Base-by-base conservation (phyloP, 2,113 vertebrate genomes). In the Phoxinus phoxinus region DNA sequence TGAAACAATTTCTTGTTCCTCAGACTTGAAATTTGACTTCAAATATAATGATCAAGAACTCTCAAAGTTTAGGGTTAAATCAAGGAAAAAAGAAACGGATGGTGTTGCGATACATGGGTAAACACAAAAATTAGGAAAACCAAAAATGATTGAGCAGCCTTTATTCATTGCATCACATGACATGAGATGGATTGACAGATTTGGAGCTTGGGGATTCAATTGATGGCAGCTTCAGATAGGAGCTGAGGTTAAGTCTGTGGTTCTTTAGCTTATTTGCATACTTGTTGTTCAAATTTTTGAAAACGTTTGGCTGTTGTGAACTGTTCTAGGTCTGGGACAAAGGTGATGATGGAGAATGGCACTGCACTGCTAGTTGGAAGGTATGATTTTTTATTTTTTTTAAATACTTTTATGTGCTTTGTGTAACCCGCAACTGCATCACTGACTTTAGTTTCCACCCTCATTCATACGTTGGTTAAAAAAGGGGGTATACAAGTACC, bases 301-400 rank as follows among this genome's bases (percentile, higher is more conserved):
- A 71, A 12, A n/a, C 4, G 0, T 27, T 63, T 63, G n/a, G 12
- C 12, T 1, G 17, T 19, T 19, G 4, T 27, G 1, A 51, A 73
- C 7, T 58, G 13, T 19, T 32, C 56, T 25, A 99, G 98, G 98
- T 99, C 82, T 99, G 98, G 98, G 98, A 99, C 90, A 99, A 98
- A 95, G 96, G 96, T 88, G 98, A 99, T 90, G 97, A 94, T 80
- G 98, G 97, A 25, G 97, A 99, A 84, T 99, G 98, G 98, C 96
- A 96, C 83, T 99, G 98, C 90, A 99, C 98, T 6, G 98, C 98
- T 44, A 99, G 98, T 90, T 99, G 98, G 98, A 99, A 99, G 97
- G 98, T 98, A 87, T 92, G 91, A 89, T 1, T 6, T 37, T 8
- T 35, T 4, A 4, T 41, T 41, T 1, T 17, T 44, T 19, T 37